Evolutionary conservation across 1,140 invertebrate genomes (phyloP), one percentile per base, ranked within the genome.

Genomic region (Drosophila suzukii): DNA sequence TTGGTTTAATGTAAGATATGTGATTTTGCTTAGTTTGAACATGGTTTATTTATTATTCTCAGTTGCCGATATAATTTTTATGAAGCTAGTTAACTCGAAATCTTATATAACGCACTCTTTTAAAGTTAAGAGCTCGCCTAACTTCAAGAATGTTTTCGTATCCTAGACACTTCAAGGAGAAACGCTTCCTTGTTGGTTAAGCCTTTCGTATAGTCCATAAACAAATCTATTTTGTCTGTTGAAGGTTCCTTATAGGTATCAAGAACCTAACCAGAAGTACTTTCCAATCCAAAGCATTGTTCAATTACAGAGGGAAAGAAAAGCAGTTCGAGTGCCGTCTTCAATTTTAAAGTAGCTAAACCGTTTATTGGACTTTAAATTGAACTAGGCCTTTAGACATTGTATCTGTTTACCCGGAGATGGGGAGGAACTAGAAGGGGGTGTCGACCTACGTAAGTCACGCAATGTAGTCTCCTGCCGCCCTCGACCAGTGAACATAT

Each of bases 371-470:
- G 39, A 27, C 70, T 88, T 88, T 88, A 82, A 86, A 86, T 68
- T 82, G 59, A 86, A 78, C 78, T 78, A 86, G 82, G 82, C 78
- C 83, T 81, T 36, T 82, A 71, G 75, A 75, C 71, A 43, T 53
- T 44, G 60, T 86, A 78, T 75, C 63, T 81, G 47, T 68, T 63
- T 38, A 49, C 20, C 38, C 30, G 6, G 24, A 20, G 38, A 34
- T 4, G 15, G 24, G 41, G 13, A 41, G 20, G 36, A 34, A 20
- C 13, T 11, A 13, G n/a, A 20, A 20, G 53, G 56, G 49, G 47
- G 41, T 59, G 68, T 55, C 78, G 78, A 85, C 82, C 82, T 79
- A 86, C 79, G 82, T 86, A 86, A 86, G 83, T 86, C 83, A 86
- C 83, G 83, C 83, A 86, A 86, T 88, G 79, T 73, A 79, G 84